Evolutionary conservation across 2,888 invertebrate species (phyloP).

Genomic region (Encarsia formosa): DNA sequence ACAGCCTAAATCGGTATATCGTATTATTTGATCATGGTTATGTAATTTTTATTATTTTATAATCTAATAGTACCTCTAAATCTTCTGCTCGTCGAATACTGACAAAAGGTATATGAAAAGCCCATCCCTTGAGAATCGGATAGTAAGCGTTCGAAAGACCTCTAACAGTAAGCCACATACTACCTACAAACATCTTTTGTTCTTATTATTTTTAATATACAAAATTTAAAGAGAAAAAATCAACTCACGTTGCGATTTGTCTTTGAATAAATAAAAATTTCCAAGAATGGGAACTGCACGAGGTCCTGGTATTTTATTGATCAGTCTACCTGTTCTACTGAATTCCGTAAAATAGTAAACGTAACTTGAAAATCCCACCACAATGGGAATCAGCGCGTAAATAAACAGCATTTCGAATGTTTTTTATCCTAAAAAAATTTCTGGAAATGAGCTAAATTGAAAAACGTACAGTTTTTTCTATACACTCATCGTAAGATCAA

Average conservation of each 20-base stretch:
- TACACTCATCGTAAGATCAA: too few relatives aligned
- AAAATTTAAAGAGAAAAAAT: too few relatives aligned
- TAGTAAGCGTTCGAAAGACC: conserved; percentile 31
- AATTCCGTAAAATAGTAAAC: background rate
- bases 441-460: too few relatives aligned
- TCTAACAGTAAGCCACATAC: conserved; percentile 31
- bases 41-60: too few relatives aligned
- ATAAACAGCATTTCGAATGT: background rate
- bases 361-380: background rate
- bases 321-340: conserved; percentile 21
- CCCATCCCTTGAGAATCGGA: conserved; percentile 37
- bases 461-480: too few relatives aligned
- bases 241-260: background rate
- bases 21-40: background rate
- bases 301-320: conserved; percentile 46
- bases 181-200: conserved; percentile 23
- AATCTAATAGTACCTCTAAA: conserved; percentile 38
- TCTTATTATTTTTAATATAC: background rate
- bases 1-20: background rate
- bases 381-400: background rate
- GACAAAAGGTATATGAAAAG: conserved; percentile 22
- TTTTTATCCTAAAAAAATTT: background rate
- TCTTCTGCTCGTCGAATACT: conserved; percentile 41
- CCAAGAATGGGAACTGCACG: conserved; percentile 30
- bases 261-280: conserved; percentile 18